Base-by-base conservation (phyloP, 2,797 vertebrate genomes). In the Rachycentron canadum region DNA sequence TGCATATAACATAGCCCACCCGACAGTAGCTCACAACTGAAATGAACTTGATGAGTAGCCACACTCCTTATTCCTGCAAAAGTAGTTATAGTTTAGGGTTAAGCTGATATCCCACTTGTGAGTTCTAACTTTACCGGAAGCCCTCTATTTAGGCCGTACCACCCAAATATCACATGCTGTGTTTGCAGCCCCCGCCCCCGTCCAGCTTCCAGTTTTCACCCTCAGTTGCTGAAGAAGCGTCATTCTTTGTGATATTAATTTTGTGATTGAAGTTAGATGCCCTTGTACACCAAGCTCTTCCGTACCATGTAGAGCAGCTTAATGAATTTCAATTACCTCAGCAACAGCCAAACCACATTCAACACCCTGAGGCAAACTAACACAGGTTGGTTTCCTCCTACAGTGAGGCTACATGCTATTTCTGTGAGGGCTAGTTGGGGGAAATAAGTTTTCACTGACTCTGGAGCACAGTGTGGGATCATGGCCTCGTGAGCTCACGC, bases 291-390 rank as follows among this genome's bases (percentile, higher is more conserved):
- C 1, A 8, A 63, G 60, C 69, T 73, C 70, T 52, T 63, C 77
- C 32, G 66, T 83, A 86, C 88, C 75, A 59, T 81, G 66, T 45
- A 72, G 60, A 64, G 74, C 69, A 84, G 60, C 74, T 73, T 87
- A 85, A 89, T 90, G 76, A 79, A 85, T 84, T 83, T 89, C 79
- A 86, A 73, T 80, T 88, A 80, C 80, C 82, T 78, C 52, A 77
- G 82, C 69, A 85, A 84, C 82, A 82, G 88, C 89, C 91, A 93
- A 89, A 92, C 87, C 89, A 85, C 90, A 91, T 87, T 91, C 79
- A 88, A 73, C 88, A 90, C 86, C 90, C 86, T 52, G 56, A 36
- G 78, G 88, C 83, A 85, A 85, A 88, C 81, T 61, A 78, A 85
- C 88, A 88, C 81, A 82, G 84, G 88, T 85, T 65, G 86, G 79